phyloP scores from a whole-genome alignment of 1,140 invertebrate species.

The Penaeus chinensis region DNA sequence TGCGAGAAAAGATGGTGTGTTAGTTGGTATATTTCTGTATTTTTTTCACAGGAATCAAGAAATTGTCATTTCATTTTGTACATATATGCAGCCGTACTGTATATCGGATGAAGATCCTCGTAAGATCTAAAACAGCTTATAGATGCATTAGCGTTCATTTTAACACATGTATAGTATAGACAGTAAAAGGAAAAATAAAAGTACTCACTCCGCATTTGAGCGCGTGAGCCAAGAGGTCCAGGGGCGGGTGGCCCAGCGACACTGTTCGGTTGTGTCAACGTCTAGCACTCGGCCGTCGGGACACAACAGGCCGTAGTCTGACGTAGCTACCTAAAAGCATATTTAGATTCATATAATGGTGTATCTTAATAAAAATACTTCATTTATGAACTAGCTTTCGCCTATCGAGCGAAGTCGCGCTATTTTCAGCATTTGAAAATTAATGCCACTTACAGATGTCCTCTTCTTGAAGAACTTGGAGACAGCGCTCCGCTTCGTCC shows the following conservation, averaged over 20 bases:
- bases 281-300: slow-evolving; percentile 81
- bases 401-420: too few relatives aligned
- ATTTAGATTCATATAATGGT: background rate
- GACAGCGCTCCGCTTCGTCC: slow-evolving; percentile 86
- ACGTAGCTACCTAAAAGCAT: slow-evolving; percentile 54
- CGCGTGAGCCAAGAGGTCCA: slow-evolving; percentile 81
- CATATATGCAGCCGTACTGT: too few relatives aligned
- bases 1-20: background rate
- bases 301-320: slow-evolving; percentile 79
- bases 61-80: too few relatives aligned
- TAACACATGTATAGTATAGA: slow-evolving; percentile 23
- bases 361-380: background rate
- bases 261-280: slow-evolving; percentile 75
- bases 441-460: slow-evolving; percentile 69
- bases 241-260: slow-evolving; percentile 82
- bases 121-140: too few relatives aligned
- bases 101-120: too few relatives aligned
- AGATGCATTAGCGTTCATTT: too few relatives aligned
- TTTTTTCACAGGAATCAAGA: too few relatives aligned
- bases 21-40: background rate
- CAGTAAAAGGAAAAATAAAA: slow-evolving; percentile 67
- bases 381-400: background rate
- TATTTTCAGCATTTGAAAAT: background rate
- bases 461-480: slow-evolving; percentile 73
- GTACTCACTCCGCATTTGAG: slow-evolving; percentile 72